Evolutionary conservation across 2,113 vertebrate genomes (phyloP).

Genomic region (Sus scrofa): T2T-Sscrofa CM000812.6:71769001-71769500

Average conservation of each 20-base stretch:
- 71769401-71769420: background rate
- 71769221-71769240: background rate
- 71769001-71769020: background rate
- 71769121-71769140: background rate
- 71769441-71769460: background rate
- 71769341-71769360: background rate
- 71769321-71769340: background rate
- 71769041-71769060: background rate
- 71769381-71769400: background rate
- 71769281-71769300: background rate
- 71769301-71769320: background rate
- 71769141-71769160: background rate
- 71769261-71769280: background rate
- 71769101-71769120: background rate
- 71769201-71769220: background rate
- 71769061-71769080: background rate
- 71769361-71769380: background rate
- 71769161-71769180: background rate
- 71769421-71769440: background rate
- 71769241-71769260: background rate
- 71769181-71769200: background rate
- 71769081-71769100: background rate
- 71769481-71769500: background rate
- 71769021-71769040: slow-evolving; percentile 4
- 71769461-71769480: background rate